phyloP scores from a whole-genome alignment of 1,140 invertebrate species.

The Ceratosolen fusciceps region DNA sequence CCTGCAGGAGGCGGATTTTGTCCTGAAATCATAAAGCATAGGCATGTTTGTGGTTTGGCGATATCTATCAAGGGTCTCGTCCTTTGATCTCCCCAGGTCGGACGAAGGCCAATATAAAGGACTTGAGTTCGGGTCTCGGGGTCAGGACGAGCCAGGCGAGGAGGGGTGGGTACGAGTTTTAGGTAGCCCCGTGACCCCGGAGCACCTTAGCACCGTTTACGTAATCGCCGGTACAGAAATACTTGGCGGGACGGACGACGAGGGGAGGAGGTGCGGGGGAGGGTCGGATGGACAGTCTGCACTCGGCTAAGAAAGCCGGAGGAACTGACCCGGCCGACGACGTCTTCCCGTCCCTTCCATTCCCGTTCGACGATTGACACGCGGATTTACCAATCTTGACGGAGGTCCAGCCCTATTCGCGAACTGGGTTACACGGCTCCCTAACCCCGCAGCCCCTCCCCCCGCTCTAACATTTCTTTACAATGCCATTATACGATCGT shows the following conservation, averaged over 20 bases:
- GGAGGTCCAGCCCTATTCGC: conserved; percentile 24
- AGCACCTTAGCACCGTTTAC: conserved; percentile 54
- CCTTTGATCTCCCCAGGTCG: no score
- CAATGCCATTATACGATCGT: no score
- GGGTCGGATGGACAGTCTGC: no score
- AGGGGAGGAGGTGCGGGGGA: no score
- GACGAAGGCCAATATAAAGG: no score
- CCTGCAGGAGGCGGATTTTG: conserved; percentile 96
- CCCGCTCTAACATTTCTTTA: conserved; percentile 36
- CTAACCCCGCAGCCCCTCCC: not conserved
- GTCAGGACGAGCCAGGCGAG: no score
- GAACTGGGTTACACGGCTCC: conserved; percentile 36
- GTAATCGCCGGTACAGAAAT: conserved; percentile 52
- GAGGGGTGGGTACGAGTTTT: no score
- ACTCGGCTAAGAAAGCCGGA: conserved; percentile 25
- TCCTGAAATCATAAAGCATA: conserved; percentile 81
- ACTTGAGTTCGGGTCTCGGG: not conserved
- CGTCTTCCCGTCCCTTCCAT: conserved; percentile 28
- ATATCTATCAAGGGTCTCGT: no score
- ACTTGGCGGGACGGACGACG: not conserved
- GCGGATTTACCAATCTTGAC: conserved; percentile 12
- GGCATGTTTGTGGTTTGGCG: no score
- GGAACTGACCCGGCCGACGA: conserved; percentile 38
- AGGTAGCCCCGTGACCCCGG: conserved; percentile 28
- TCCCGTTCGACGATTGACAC: conserved; percentile 25